Percentiles rank a stretch among this genome's conserved stretches.
These are phyloP conservation scores for Balaeniceps rex DNA, from an alignment of 2,113 vertebrate genomes.

Conservation along the genomic window DNA sequence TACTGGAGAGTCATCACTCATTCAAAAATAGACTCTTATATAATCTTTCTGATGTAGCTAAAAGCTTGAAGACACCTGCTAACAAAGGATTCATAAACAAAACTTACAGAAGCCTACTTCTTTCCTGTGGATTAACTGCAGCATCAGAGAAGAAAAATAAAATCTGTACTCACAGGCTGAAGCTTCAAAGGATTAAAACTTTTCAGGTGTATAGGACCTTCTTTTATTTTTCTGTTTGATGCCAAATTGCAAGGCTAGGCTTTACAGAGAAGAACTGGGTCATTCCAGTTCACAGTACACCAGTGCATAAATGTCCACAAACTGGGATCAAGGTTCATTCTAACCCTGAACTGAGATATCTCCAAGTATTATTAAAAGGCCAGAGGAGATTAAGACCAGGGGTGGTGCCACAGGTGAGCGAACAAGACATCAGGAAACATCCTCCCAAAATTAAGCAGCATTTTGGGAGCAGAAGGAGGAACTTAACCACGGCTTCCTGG, in stretches of 20 bases:
- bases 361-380: neutral
- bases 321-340: too few species aligned
- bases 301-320: too few species aligned
- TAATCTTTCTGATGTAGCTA: neutral
- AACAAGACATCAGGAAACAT: neutral
- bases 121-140: neutral
- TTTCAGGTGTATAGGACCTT: neutral
- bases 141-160: neutral
- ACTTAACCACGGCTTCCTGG: rapidly evolving
- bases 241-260: neutral
- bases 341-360: neutral
- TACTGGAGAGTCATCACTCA: neutral
- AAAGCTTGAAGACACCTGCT: neutral
- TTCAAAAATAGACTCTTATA: neutral
- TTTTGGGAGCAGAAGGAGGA: neutral
- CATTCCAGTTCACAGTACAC: neutral
- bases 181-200: neutral
- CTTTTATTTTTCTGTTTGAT: neutral
- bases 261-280: neutral
- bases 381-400: neutral
- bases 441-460: neutral
- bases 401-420: neutral
- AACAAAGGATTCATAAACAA: neutral
- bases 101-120: neutral
- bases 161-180: neutral